A percentile compares a stretch with the other conserved stretches of the same genome.
Conservation (phyloP, 2,888 invertebrate genomes). For the Cotesia congregata region DNA sequence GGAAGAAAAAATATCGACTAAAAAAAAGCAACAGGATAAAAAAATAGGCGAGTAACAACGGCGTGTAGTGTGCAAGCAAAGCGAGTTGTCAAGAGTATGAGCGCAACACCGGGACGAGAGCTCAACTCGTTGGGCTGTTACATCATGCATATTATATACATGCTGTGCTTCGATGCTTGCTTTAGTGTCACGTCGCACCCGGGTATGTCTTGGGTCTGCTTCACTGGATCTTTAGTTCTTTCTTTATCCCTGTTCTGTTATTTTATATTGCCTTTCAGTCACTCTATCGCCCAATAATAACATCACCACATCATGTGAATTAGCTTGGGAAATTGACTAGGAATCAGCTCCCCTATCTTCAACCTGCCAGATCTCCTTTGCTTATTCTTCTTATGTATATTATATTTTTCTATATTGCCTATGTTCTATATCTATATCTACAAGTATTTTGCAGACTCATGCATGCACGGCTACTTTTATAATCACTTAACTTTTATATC, state of each 20-base stretch:
- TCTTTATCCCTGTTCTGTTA: conserved; percentile 8
- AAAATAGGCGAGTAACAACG: conserved; percentile 23
- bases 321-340: conserved; percentile 13
- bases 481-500: background rate
- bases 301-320: conserved; percentile 5
- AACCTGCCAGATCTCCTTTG: no score
- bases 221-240: conserved; percentile 19
- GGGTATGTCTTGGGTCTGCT: conserved; percentile 5
- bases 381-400: no score
- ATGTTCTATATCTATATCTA: no score
- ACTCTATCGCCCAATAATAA: background rate
- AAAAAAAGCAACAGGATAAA: conserved; percentile 11
- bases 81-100: background rate
- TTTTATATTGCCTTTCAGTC: background rate
- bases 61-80: conserved; percentile 10
- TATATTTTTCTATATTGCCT: no score
- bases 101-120: background rate
- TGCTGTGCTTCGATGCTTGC: conserved; percentile 16
- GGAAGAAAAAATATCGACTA: conserved; percentile 16
- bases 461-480: background rate
- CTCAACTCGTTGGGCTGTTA: conserved; percentile 35
- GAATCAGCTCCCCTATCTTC: background rate
- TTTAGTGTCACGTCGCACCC: conserved; percentile 22
- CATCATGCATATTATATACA: conserved; percentile 41
- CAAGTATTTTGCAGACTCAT: background rate